Base-by-base conservation (phyloP, 1,140 invertebrate genomes). In the Papilio xuthus region DNA sequence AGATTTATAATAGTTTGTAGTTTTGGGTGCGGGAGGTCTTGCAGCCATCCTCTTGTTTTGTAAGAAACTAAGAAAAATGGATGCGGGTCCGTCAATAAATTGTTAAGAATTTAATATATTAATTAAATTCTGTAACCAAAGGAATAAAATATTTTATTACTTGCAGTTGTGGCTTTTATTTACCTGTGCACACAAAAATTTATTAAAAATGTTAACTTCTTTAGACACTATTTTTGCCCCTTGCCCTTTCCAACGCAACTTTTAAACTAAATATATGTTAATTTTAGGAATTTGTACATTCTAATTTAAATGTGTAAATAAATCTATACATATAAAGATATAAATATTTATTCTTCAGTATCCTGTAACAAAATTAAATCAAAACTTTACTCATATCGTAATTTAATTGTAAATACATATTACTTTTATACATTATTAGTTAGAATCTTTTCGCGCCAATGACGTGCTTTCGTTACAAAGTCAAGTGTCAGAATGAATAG, bases 91-190 rank as follows among this genome's bases (percentile, higher is more conserved):
- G 32, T 56, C 32, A 37, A 70, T 9, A 44, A 77, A n/a, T 73
- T 81, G 89, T 91, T 91, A 81, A 83, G 89, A 89, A 88, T 91
- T 91, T 91, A 91, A 81, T 87, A 63, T 32, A 53, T 53, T 73
- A n/a, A 71, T 90, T 91, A 90, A 90, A 85, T 89, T 90, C 88
- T 91, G 80, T 89, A 91, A 91, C 88, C 84, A 88, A 88, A 88
- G 82, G 79, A 84, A 71, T 79, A 85, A 83, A 87, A 87, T 82
- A 88, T 82, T 77, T 82, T 80, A 80, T 83, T 84, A 85, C 83
- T 80, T 47, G 23, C 78, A 67, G 42, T 7, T 67, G 6, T 76
- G 26, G 72, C 53, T 80, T 83, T 85, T 83, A 78, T 83, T 84
- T 81, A 32, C 28, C 7, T 74, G 2, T 32, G 23, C 13, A 50